A percentile compares a stretch with the other conserved stretches of the same genome.
Evolutionary conservation across 2,113 vertebrate genomes (phyloP).

Genomic region (Lota lota): DNA sequence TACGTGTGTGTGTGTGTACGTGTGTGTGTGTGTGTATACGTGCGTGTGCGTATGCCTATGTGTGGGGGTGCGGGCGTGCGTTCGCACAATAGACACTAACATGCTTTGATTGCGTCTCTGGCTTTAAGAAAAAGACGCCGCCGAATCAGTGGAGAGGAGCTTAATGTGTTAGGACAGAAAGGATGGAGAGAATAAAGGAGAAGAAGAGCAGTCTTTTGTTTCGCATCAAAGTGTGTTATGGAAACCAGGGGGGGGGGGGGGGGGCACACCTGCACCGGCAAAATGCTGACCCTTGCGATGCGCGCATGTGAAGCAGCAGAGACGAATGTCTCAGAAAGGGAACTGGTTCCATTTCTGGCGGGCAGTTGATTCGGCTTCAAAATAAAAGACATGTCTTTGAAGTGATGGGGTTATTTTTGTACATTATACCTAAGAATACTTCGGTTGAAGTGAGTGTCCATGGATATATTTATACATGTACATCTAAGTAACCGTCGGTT

Average conservation of each 20-base stretch:
- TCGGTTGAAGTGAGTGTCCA: too few species aligned
- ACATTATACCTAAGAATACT: too few species aligned
- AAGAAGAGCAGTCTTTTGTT: slow-evolving; percentile 36
- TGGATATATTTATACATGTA: too few species aligned
- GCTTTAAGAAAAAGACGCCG: slow-evolving; percentile 36
- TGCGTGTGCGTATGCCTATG: not conserved
- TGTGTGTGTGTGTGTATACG: not conserved
- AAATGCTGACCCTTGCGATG: slow-evolving; percentile 11
- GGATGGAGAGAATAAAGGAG: not conserved
- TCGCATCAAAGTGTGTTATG: slow-evolving; percentile 35
- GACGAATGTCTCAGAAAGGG: too few species aligned
- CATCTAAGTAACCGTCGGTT: too few species aligned
- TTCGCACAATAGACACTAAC: slow-evolving; percentile 16
- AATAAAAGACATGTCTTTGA: too few species aligned
- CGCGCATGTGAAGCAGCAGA: too few species aligned
- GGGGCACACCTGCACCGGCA: slow-evolving; percentile 6
- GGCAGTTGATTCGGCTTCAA: too few species aligned
- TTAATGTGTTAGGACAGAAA: not conserved
- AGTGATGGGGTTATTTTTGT: too few species aligned
- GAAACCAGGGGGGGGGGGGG: slow-evolving; percentile 43
- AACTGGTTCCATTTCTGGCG: too few species aligned
- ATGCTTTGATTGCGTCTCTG: slow-evolving; percentile 15
- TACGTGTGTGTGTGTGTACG: not conserved
- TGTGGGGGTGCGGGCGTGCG: not conserved
- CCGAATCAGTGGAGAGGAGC: slow-evolving; percentile 34